Base-by-base conservation (phyloP, 1,140 invertebrate genomes). In the Drosophila yakuba region DNA sequence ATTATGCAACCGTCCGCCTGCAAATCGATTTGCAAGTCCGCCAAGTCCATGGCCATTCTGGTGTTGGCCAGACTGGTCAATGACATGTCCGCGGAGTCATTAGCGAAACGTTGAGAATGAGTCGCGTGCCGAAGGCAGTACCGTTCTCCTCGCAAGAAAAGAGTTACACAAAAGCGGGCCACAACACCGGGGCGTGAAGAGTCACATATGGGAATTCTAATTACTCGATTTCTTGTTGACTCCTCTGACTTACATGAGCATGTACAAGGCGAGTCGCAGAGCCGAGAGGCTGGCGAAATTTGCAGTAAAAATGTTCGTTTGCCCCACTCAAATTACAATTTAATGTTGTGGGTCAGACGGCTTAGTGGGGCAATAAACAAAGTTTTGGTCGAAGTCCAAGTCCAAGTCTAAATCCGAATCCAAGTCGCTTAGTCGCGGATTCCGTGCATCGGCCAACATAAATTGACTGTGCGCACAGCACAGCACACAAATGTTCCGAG, bases 261-360 rank as follows among this genome's bases (percentile, higher is more conserved):
- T 44, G 52, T 67, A 59, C 45, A 58, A 32, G 61, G 39, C 57
- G 15, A 20, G 20, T 20, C 14, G 12, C 25, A 25, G 41, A 23
- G 59, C 43, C 43, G 28, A 57, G 25, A 17, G 54, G 32, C 36
- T 56, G 62, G 39, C 62, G 54, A 83, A 83, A 89, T 80, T 73
- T 48, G 56, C 84, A 63, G 75, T 80, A 79, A 83, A 86, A 86
- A 88, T 88, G 84, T 86, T 71, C 68, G 68, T 8, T 82, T 83
- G 84, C 83, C 62, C 83, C 84, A 83, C 84, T 86, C 84, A 89
- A 89, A 86, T 88, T 88, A 86, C 83, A 86, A 86, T 86, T 86
- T 86, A 86, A 86, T 89, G 83, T 86, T 86, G 83, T 86, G 84
- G 83, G 83, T 86, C 83, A 86, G 84, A 62, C 71, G 83, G 79